These are phyloP conservation scores for Euleptes europaea DNA, from an alignment of 2,113 vertebrate species.

Conservation along the genomic window DNA sequence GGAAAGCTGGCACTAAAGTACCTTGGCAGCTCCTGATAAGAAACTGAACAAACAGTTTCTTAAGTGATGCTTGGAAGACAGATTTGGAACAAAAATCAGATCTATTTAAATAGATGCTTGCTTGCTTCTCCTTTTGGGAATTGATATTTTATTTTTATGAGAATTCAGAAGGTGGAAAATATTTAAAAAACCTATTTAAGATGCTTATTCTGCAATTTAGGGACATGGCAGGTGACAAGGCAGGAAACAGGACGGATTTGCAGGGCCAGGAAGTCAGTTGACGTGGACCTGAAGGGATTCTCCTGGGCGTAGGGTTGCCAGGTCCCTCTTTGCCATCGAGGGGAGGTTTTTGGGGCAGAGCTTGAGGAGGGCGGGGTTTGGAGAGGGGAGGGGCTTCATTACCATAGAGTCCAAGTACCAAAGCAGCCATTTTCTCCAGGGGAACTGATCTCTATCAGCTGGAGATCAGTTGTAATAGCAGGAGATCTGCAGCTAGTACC, in stretches of 20 bases:
- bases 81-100: constrained; percentile 80
- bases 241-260: no score
- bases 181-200: constrained; percentile 71
- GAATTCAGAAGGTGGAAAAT: constrained; percentile 68
- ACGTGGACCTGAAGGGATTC: not conserved
- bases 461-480: no score
- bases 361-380: no score
- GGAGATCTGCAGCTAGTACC: no score
- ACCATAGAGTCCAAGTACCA: no score
- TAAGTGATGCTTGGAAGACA: constrained; percentile 80
- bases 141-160: constrained; percentile 70
- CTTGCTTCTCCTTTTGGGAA: constrained; percentile 74
- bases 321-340: no score
- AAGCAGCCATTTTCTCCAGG: no score
- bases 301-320: no score
- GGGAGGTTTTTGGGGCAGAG: no score
- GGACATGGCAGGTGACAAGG: not conserved
- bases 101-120: constrained; percentile 80
- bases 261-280: not conserved
- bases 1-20: constrained; percentile 77
- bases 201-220: constrained; percentile 53
- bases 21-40: constrained; percentile 80
- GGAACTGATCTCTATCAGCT: no score
- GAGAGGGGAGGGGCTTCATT: no score
- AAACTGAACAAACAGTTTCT: constrained; percentile 85